These are phyloP conservation scores for Paedocypris micromegethes DNA, from an alignment of 2,797 vertebrate genomes.

Conservation along the genomic window DNA sequence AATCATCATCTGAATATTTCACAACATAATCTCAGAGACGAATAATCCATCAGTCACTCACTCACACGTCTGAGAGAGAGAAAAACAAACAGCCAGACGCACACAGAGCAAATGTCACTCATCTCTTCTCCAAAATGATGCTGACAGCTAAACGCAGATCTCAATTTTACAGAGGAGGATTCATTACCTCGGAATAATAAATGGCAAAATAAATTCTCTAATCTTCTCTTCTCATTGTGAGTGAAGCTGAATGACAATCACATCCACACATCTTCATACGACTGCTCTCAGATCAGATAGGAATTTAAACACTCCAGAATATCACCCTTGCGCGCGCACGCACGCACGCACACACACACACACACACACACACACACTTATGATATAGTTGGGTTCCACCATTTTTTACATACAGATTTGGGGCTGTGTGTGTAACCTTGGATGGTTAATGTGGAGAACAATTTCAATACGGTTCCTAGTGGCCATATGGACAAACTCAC, in stretches of 20 bases:
- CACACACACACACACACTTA: too few relatives aligned
- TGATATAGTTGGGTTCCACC: too few relatives aligned
- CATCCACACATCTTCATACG: slow-evolving; percentile 48
- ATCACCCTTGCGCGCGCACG: neutral
- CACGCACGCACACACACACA: too few relatives aligned
- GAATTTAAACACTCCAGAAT: slow-evolving; percentile 32
- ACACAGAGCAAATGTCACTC: slow-evolving; percentile 67
- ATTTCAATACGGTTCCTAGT: too few relatives aligned
- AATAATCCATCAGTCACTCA: slow-evolving; percentile 56
- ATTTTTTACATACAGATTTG: too few relatives aligned
- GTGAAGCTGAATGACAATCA: slow-evolving; percentile 28
- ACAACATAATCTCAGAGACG: slow-evolving; percentile 46
- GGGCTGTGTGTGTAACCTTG: too few relatives aligned
- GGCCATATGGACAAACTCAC: too few relatives aligned
- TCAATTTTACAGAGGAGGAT: slow-evolving; percentile 63
- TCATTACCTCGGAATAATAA: slow-evolving; percentile 71
- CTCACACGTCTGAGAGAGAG: slow-evolving; percentile 60
- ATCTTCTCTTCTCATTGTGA: slow-evolving; percentile 55
- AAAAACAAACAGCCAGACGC: slow-evolving; percentile 61
- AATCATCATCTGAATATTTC: slow-evolving; percentile 61
- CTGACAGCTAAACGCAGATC: slow-evolving; percentile 72
- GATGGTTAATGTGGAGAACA: too few relatives aligned
- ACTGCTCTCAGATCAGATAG: slow-evolving; percentile 40
- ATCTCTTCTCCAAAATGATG: slow-evolving; percentile 67
- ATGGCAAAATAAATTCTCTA: slow-evolving; percentile 63